phyloP scores from a whole-genome alignment of 1,140 invertebrate genomes.

The Polypedilum pembai region DNA sequence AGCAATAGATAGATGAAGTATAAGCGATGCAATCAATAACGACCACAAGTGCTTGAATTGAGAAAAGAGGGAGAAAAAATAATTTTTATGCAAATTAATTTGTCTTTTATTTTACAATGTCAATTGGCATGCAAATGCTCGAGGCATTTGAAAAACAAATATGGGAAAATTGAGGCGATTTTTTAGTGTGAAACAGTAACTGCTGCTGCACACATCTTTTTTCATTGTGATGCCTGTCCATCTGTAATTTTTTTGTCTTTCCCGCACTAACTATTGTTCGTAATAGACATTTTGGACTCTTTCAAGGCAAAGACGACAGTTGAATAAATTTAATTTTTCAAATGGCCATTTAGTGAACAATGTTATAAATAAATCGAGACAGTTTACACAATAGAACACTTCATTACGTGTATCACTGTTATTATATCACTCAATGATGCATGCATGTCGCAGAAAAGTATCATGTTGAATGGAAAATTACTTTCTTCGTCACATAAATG shows the following conservation, averaged over 20 bases:
- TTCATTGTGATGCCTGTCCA: neutral
- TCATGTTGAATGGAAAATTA: too few relatives aligned
- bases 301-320: constrained; percentile 1
- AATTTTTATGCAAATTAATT: constrained; percentile 23
- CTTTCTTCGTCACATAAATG: too few relatives aligned
- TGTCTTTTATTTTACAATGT: neutral
- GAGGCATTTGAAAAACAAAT: neutral
- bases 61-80: neutral
- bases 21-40: neutral
- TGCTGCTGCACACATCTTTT: neutral
- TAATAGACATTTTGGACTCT: neutral
- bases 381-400: neutral
- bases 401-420: too few relatives aligned
- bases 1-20: neutral
- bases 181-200: too few relatives aligned
- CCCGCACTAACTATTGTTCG: too few relatives aligned
- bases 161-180: neutral
- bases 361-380: neutral
- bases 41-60: constrained; percentile 26
- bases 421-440: too few relatives aligned
- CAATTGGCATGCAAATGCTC: neutral
- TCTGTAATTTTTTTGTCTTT: neutral
- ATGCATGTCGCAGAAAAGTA: too few relatives aligned
- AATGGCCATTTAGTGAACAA: neutral
- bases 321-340: neutral